Percentiles rank a stretch among this genome's conserved stretches.
phyloP scores from a whole-genome alignment of 2,888 invertebrate genomes.

The Imbricaverruca yamaguchii region DNA sequence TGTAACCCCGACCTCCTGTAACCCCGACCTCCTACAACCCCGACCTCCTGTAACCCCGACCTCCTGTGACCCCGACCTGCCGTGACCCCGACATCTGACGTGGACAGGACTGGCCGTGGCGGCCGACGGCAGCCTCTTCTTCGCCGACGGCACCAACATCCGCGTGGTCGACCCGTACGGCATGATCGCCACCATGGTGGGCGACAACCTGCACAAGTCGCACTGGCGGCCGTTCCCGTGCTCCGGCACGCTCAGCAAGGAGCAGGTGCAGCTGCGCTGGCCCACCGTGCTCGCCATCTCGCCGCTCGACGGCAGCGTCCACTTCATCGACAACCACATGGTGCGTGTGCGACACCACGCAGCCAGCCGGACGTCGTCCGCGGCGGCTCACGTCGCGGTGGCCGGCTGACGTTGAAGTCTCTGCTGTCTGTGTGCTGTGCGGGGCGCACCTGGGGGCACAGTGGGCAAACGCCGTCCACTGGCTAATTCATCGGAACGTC shows the following conservation, averaged over 20 bases:
- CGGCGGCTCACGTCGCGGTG: too few relatives aligned
- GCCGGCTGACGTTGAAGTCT: too few relatives aligned
- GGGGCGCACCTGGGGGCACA: too few relatives aligned
- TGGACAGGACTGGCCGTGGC: constrained; percentile 84
- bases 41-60: too few relatives aligned
- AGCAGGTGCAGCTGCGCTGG: constrained; percentile 79
- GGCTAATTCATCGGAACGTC: too few relatives aligned
- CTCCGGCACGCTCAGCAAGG: constrained; percentile 59
- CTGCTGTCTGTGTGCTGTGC: too few relatives aligned
- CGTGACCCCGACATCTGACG: too few relatives aligned
- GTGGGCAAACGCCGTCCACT: too few relatives aligned
- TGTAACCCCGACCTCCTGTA: too few relatives aligned
- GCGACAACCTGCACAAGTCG: constrained; percentile 77
- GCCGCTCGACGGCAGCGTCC: constrained; percentile 86
- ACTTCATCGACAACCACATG: constrained; percentile 95
- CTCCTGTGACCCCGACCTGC: too few relatives aligned
- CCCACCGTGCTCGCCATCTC: constrained; percentile 92
- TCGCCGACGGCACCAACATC: constrained; percentile 92
- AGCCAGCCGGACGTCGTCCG: too few relatives aligned
- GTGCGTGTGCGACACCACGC: constrained; percentile 42
- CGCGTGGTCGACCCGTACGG: constrained; percentile 87
- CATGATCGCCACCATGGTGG: constrained; percentile 83
- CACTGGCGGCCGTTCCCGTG: constrained; percentile 89
- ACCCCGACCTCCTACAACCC: too few relatives aligned
- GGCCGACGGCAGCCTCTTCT: constrained; percentile 82